Conservation (phyloP, 1,140 invertebrate species). For the Drosophila obscura region DNA sequence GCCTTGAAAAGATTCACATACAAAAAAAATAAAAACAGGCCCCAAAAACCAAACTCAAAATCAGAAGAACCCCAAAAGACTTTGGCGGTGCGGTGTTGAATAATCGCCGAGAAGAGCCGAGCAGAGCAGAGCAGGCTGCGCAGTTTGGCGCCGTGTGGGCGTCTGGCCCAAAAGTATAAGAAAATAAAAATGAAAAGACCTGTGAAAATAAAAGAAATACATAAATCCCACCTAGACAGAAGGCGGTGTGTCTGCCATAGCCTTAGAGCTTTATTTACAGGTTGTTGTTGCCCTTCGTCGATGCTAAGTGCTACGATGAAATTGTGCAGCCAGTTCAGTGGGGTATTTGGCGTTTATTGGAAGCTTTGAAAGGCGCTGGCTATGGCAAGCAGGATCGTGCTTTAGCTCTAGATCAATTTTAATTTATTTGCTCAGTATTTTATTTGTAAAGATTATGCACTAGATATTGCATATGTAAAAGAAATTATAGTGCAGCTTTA, state of each 20-base stretch:
- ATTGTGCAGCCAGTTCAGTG: background rate
- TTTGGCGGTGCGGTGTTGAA: conserved; percentile 47
- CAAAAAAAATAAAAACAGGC: background rate
- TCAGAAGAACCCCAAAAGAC: background rate
- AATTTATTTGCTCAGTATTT: no score
- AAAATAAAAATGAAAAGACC: conserved; percentile 23
- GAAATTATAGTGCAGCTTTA: no score
- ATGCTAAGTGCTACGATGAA: background rate
- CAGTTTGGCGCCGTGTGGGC: conserved; percentile 76
- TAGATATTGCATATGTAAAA: no score
- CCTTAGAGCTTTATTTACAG: conserved; percentile 66
- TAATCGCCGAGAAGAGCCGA: conserved; percentile 30
- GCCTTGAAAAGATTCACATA: background rate
- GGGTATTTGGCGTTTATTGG: no score
- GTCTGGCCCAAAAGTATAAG: conserved; percentile 61
- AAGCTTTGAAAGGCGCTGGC: no score
- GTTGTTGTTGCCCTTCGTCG: conserved; percentile 47
- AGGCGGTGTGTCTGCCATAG: conserved; percentile 29
- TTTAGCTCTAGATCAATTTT: no score
- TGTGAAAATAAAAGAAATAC: conserved; percentile 29
- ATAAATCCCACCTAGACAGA: conserved; percentile 53
- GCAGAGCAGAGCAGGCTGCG: conserved; percentile 53
- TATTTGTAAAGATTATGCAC: no score
- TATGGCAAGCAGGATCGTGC: no score
- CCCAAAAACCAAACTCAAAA: background rate